These are phyloP conservation scores for Lasioglossum figueresi DNA, from an alignment of 2,888 invertebrate species.

Conservation along the genomic window DNA sequence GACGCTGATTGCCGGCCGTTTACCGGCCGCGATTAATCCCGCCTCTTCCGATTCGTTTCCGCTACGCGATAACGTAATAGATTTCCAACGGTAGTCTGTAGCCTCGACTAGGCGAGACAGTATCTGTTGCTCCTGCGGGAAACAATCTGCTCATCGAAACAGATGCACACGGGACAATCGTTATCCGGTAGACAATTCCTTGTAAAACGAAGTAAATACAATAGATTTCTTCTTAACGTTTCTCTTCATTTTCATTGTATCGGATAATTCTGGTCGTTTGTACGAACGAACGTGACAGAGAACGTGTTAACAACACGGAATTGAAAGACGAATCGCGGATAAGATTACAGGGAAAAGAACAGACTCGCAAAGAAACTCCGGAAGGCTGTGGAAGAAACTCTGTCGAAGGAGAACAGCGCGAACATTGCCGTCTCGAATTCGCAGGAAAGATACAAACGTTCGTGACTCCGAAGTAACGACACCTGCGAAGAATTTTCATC, in stretches of 20 bases:
- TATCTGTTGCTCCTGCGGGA: slow-evolving; percentile 1
- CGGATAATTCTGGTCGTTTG: too few relatives aligned
- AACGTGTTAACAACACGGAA: too few relatives aligned
- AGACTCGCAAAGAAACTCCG: not conserved
- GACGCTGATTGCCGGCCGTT: slow-evolving; percentile 27
- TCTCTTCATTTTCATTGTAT: too few relatives aligned
- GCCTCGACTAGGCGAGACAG: not conserved
- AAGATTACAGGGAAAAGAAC: too few relatives aligned
- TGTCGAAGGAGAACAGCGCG: not conserved
- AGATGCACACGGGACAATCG: not conserved
- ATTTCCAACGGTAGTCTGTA: slow-evolving; percentile 11
- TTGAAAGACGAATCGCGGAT: too few relatives aligned
- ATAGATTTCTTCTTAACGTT: not conserved
- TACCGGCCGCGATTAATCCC: slow-evolving; percentile 3
- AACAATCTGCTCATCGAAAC: not conserved
- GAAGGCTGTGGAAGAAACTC: too few relatives aligned
- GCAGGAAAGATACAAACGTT: not conserved
- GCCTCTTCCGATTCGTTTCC: slow-evolving; percentile 5
- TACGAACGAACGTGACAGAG: too few relatives aligned
- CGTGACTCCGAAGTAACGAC: not conserved
- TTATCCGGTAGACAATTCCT: not conserved
- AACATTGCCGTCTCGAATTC: not conserved
- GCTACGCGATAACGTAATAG: slow-evolving; percentile 5
- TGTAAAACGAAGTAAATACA: too few relatives aligned
- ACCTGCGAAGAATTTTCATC: slow-evolving; percentile 17